These are phyloP conservation scores for Himalopsyche tibetana DNA, from an alignment of 2,888 invertebrate genomes.

Conservation along the genomic window DNA sequence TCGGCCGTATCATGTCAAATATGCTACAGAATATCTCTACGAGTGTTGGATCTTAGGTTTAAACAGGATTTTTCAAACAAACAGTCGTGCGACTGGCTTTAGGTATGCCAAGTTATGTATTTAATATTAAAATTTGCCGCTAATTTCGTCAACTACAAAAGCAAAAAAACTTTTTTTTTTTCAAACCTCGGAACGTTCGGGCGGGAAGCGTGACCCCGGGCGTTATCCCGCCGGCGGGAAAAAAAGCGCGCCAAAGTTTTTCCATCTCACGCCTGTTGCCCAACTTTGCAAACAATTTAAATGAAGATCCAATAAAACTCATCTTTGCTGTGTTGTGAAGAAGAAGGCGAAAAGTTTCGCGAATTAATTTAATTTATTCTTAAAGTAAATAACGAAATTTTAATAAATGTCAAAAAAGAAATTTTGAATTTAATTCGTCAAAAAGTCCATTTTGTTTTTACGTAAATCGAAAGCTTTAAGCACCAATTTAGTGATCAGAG, in stretches of 20 bases:
- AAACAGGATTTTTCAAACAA: too few relatives aligned
- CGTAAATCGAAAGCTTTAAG: too few relatives aligned
- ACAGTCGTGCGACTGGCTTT: too few relatives aligned
- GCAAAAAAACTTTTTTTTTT: neutral
- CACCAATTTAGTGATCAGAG: too few relatives aligned
- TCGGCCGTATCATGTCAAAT: too few relatives aligned
- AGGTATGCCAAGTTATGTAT: too few relatives aligned
- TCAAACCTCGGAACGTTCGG: neutral
- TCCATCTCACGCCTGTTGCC: conserved; percentile 21
- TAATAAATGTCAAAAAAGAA: too few relatives aligned
- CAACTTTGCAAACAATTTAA: conserved; percentile 5
- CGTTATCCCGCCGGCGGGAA: neutral
- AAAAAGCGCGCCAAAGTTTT: conserved; percentile 13
- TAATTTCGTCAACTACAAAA: neutral
- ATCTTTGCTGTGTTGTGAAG: neutral
- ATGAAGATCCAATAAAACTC: conserved; percentile 17
- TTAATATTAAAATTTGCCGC: too few relatives aligned
- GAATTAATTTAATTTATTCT: conserved; percentile 6
- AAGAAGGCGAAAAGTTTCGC: neutral
- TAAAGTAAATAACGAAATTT: neutral
- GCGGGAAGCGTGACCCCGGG: conserved; percentile 7
- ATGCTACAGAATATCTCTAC: too few relatives aligned
- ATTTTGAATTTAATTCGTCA: too few relatives aligned
- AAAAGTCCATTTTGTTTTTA: too few relatives aligned
- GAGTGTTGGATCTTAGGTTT: too few relatives aligned